Evolutionary conservation across 2,888 invertebrate genomes (phyloP).

Genomic region (Drosophila robusta): DNA sequence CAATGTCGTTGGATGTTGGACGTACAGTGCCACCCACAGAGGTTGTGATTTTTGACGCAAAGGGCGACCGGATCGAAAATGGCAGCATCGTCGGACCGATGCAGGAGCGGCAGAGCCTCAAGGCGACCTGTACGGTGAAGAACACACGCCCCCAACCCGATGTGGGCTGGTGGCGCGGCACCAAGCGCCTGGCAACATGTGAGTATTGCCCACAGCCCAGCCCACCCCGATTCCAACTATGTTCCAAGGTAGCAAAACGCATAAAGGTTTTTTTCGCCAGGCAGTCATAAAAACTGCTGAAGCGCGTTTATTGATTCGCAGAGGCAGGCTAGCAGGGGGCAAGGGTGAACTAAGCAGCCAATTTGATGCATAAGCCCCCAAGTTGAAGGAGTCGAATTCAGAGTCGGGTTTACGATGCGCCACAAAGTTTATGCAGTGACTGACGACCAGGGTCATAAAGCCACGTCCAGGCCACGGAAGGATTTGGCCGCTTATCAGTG

Average conservation of each 20-base stretch:
- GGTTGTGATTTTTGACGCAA: constrained; percentile 89
- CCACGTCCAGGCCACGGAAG: constrained; percentile 50
- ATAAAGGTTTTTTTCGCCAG: constrained; percentile 45
- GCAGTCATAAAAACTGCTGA: constrained; percentile 67
- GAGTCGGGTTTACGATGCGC: constrained; percentile 65
- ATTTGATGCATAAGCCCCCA: constrained; percentile 61
- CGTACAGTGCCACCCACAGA: constrained; percentile 90
- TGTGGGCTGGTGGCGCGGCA: constrained; percentile 94
- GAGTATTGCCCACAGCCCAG: constrained; percentile 61
- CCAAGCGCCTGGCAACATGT: constrained; percentile 87
- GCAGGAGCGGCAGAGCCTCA: constrained; percentile 84
- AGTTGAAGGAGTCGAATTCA: constrained; percentile 11
- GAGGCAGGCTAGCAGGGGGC: background rate
- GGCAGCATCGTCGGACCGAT: constrained; percentile 84
- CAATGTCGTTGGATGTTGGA: constrained; percentile 41
- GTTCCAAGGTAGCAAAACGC: constrained; percentile 38
- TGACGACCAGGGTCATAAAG: constrained; percentile 59
- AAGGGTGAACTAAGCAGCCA: constrained; percentile 60
- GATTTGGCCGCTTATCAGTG: constrained; percentile 64
- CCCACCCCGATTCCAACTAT: constrained; percentile 22
- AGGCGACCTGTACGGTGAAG: constrained; percentile 86
- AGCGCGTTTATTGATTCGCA: constrained; percentile 69
- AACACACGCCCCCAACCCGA: constrained; percentile 94
- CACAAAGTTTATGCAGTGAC: constrained; percentile 70
- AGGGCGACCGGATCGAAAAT: constrained; percentile 88